Evolutionary conservation across 1,140 invertebrate genomes (phyloP).

Genomic region (Calosoma granatense): DNA sequence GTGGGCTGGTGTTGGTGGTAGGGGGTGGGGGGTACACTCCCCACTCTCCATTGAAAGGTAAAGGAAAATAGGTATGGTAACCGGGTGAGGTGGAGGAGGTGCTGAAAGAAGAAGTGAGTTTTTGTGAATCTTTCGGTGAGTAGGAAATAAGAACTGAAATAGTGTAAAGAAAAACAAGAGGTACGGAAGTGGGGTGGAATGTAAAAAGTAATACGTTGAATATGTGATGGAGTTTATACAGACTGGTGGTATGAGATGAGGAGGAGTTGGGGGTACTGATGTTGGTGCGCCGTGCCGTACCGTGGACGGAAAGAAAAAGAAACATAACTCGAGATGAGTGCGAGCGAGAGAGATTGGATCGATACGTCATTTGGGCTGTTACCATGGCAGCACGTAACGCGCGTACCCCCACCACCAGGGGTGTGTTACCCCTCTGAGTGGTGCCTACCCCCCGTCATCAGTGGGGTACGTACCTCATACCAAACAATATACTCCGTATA

Average conservation of each 20-base stretch:
- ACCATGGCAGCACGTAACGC: constrained; percentile 33
- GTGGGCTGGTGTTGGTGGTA: constrained; percentile 6
- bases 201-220: constrained; percentile 36
- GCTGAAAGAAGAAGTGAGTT: too few species aligned
- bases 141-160: constrained; percentile 22
- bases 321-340: constrained; percentile 6
- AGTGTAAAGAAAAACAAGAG: constrained; percentile 27
- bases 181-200: constrained; percentile 15
- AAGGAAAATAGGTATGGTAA: background rate
- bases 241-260: too few species aligned
- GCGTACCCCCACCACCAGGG: constrained; percentile 16
- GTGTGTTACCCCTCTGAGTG: background rate
- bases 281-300: constrained; percentile 11
- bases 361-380: constrained; percentile 34
- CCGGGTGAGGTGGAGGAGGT: too few species aligned
- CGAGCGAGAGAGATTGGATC: constrained; percentile 27
- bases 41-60: background rate
- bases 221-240: constrained; percentile 30
- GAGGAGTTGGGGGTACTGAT: constrained; percentile 10
- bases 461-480: background rate
- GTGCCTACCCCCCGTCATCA: background rate
- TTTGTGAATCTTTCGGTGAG: background rate
- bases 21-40: background rate
- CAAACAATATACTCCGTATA: too few species aligned
- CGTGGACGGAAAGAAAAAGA: constrained; percentile 4